These are phyloP conservation scores for Acanthoscelides obtectus DNA, from an alignment of 2,888 invertebrate species.

Conservation along the genomic window DNA sequence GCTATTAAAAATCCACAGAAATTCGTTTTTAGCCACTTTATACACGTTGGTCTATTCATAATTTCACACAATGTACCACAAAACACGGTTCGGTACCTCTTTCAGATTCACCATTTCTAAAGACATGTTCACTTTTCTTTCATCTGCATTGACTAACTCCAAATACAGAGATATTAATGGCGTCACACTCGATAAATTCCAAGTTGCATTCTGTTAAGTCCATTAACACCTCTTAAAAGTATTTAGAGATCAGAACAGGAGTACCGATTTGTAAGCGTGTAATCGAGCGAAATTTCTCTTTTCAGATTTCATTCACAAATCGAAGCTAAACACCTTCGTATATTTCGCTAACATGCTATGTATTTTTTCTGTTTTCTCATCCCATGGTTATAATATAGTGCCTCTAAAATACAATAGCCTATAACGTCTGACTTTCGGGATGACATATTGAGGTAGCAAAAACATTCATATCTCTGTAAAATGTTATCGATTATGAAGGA, in stretches of 20 bases:
- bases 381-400: background rate
- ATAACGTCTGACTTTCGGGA: background rate
- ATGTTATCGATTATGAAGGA: background rate
- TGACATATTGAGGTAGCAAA: background rate
- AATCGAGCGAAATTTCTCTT: background rate
- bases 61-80: background rate
- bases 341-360: background rate
- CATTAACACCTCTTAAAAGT: constrained; percentile 1
- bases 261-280: constrained; percentile 1
- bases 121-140: background rate
- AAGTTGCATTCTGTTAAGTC: background rate
- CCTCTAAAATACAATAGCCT: background rate
- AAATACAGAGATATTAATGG: background rate
- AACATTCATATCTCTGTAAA: background rate
- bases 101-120: background rate
- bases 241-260: background rate
- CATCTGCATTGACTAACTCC: background rate
- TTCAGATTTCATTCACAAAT: background rate
- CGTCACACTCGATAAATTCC: background rate
- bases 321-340: background rate
- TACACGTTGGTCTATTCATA: background rate
- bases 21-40: background rate
- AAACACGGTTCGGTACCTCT: background rate
- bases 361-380: background rate
- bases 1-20: background rate